Conservation (phyloP, 1,140 invertebrate species). For the Lordiphosa collinella region DNA sequence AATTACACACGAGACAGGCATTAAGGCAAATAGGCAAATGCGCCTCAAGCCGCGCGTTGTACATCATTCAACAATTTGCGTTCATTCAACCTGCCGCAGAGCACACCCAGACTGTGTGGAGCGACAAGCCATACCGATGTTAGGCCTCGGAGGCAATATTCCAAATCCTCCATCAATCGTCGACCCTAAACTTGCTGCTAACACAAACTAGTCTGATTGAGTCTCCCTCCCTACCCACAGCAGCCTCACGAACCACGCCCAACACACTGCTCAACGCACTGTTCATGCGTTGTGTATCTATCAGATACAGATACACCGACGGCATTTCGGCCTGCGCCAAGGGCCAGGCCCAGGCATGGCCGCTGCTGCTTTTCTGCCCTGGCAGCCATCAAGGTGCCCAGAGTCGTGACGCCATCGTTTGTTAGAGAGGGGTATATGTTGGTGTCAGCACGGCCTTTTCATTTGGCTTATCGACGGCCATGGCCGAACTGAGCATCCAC, state of each 20-base stretch:
- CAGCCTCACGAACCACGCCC: conserved; percentile 50
- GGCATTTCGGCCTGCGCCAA: conserved; percentile 31
- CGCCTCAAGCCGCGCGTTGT: conserved; percentile 26
- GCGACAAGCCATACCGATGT: conserved; percentile 11
- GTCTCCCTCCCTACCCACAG: background rate
- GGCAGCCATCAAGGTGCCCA: conserved; percentile 45
- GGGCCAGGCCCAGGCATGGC: conserved; percentile 21
- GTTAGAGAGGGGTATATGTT: background rate
- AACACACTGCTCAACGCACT: conserved; percentile 19
- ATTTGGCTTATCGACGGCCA: conserved; percentile 6
- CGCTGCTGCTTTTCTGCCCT: conserved; percentile 10
- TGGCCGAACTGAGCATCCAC: conserved; percentile 26
- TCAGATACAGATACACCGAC: conserved; percentile 42
- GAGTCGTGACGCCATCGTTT: background rate
- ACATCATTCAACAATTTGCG: conserved; percentile 47
- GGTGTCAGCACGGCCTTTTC: conserved; percentile 12
- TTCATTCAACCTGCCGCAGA: conserved; percentile 14
- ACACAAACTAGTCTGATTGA: conserved; percentile 29
- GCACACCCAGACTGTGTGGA: background rate
- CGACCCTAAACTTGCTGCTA: conserved; percentile 18
- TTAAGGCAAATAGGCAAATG: conserved; percentile 68
- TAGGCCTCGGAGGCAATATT: conserved; percentile 11
- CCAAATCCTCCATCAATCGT: conserved; percentile 61
- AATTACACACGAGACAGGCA: conserved; percentile 59
- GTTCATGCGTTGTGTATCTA: conserved; percentile 66